Base-by-base conservation (phyloP, 2,888 invertebrate genomes). In the Chrysotoxum bicinctum region DNA sequence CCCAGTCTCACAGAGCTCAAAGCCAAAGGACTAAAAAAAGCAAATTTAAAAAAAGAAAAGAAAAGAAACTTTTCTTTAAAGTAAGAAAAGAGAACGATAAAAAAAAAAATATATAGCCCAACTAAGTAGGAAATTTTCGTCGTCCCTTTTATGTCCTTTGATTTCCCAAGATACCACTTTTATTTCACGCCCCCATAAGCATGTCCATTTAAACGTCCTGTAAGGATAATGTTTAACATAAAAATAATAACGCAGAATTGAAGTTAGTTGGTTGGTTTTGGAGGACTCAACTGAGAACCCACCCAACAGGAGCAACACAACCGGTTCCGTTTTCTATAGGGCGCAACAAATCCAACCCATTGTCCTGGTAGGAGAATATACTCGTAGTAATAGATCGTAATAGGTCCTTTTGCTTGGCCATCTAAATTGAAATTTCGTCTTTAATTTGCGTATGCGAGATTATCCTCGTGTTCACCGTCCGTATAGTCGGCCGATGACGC, bases 161-260 rank as follows among this genome's bases (percentile, higher is more conserved):
- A 84, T 84, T 84, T 84, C 84, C 84, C 84, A 69, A 80, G 84
- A 84, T 84, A 80, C 80, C 84, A 84, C 84, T 84, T 84, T 84
- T 80, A 84, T 80, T 84, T 84, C 84, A 84, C 80, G 84, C 84
- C 80, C 75, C 80, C 74, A 84, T 84, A 80, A 84, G 84, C 84
- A 80, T 84, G 84, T 84, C 80, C 84, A 75, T 80, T 84, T 80
- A 84, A 84, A 84, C 72, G 80, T 80, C 84, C 80, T 84, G 80
- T 75, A 72, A 84, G 84, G 84, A 79, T 75, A 84, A 84, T 84
- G 84, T 80, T 84, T 80, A 80, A 80, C 84, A 84, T 84, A 80
- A 84, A 84, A 84, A 84, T 80, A 84, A 84, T 80, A 84, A 80
- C 79, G 72, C 48, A 16, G 64, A 70, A 58, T 80, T 76, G 75